phyloP scores from a whole-genome alignment of 1,140 invertebrate genomes.

The Triops cancriformis region DNA sequence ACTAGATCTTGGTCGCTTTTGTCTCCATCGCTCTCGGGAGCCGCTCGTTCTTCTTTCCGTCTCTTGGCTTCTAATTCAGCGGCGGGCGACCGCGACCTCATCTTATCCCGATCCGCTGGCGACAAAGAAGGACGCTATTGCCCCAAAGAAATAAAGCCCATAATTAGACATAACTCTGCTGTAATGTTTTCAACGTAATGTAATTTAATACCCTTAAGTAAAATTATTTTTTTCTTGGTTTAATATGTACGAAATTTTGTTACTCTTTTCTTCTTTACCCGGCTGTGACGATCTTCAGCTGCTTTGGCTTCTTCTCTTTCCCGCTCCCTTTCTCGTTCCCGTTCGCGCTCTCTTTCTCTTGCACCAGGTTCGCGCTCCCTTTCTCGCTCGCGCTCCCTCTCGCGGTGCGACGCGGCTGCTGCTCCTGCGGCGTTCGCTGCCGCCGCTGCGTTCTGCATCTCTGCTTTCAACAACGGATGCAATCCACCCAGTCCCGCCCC shows the following conservation, averaged over 20 bases:
- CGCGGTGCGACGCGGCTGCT: constrained; percentile 26
- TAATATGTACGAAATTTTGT: background rate
- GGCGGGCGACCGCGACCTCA: constrained; percentile 19
- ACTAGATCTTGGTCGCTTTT: constrained; percentile 82
- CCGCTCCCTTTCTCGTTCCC: constrained; percentile 24
- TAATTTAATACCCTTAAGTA: no score
- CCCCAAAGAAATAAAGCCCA: background rate
- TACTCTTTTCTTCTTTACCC: background rate
- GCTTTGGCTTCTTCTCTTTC: constrained; percentile 21
- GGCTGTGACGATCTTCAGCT: constrained; percentile 16
- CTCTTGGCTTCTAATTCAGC: constrained; percentile 23
- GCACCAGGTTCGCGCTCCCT: constrained; percentile 19
- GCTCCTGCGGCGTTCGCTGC: constrained; percentile 25
- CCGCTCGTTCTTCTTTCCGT: constrained; percentile 25
- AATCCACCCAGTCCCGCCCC: constrained; percentile 27
- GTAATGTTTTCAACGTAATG: no score
- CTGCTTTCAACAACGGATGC: constrained; percentile 30
- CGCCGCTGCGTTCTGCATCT: constrained; percentile 24
- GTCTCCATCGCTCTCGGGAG: constrained; percentile 78
- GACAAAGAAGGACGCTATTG: background rate
- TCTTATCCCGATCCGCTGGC: constrained; percentile 21
- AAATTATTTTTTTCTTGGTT: background rate
- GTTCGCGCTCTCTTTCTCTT: constrained; percentile 21
- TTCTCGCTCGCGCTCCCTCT: constrained; percentile 23
- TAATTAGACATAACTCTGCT: background rate